phyloP scores from a whole-genome alignment of 2,113 vertebrate species.

The Gnathonemus longibarbis region DNA sequence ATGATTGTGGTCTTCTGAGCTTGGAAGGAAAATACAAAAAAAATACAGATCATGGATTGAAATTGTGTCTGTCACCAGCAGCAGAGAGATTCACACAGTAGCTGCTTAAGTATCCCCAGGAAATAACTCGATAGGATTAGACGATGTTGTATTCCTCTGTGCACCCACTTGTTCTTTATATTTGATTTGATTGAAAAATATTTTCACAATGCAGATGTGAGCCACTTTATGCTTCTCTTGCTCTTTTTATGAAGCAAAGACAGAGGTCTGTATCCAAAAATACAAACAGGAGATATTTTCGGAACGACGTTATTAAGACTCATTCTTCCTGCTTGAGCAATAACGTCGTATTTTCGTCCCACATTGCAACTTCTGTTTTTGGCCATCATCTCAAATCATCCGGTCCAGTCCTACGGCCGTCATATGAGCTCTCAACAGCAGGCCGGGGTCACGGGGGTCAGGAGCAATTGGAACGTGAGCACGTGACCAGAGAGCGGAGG shows the following conservation, averaged over 20 bases:
- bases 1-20: background rate
- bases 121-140: background rate
- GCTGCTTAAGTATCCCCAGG: background rate
- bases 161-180: background rate
- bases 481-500: constrained; percentile 19
- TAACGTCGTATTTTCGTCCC: background rate
- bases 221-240: background rate
- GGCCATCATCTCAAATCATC: background rate
- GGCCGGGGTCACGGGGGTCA: constrained; percentile 10
- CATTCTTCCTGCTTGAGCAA: background rate
- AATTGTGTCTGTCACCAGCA: background rate
- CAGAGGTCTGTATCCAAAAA: background rate
- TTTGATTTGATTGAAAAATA: constrained; percentile 2
- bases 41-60: background rate
- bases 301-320: background rate
- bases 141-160: background rate
- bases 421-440: constrained; percentile 18
- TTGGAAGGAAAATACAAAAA: background rate
- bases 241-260: background rate
- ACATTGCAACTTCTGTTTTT: background rate
- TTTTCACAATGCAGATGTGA: background rate
- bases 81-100: background rate
- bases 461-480: constrained; percentile 11
- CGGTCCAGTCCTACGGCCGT: constrained; percentile 5
- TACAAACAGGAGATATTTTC: background rate